phyloP scores from a whole-genome alignment of 2,888 invertebrate genomes.

The Pharmacophagus antenor region DNA sequence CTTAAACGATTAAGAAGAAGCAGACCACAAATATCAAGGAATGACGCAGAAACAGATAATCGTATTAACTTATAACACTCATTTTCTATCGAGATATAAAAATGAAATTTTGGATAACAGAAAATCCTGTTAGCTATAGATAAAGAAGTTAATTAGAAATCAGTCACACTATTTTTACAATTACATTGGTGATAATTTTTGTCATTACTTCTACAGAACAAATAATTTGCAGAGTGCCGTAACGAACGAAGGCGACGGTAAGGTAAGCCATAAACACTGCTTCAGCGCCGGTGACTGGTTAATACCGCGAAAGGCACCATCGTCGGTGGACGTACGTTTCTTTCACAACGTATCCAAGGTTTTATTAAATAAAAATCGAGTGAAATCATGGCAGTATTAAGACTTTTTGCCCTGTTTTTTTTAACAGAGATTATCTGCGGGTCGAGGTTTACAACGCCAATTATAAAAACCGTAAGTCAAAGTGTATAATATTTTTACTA shows the following conservation, averaged over 20 bases:
- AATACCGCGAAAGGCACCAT: background rate
- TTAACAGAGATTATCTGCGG: conserved; percentile 36
- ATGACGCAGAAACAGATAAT: too few species aligned
- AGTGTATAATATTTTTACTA: background rate
- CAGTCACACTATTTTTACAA: too few species aligned
- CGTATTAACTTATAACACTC: too few species aligned
- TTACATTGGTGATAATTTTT: too few species aligned
- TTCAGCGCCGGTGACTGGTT: conserved; percentile 3
- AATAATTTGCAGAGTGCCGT: background rate
- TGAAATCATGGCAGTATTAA: conserved; percentile 11
- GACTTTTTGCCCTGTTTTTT: conserved; percentile 1
- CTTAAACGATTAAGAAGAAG: too few species aligned
- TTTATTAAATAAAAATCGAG: background rate
- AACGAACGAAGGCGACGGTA: background rate
- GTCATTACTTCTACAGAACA: background rate
- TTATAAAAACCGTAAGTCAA: conserved; percentile 67
- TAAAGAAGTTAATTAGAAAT: too few species aligned
- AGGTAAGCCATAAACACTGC: background rate
- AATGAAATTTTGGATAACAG: too few species aligned
- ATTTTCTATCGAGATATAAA: too few species aligned
- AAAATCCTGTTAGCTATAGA: too few species aligned
- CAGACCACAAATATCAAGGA: too few species aligned
- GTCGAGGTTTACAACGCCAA: conserved; percentile 49
- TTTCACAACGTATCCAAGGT: background rate
- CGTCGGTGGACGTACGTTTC: background rate